phyloP scores from a whole-genome alignment of 2,797 vertebrate genomes.

The Nasua narica region DNA sequence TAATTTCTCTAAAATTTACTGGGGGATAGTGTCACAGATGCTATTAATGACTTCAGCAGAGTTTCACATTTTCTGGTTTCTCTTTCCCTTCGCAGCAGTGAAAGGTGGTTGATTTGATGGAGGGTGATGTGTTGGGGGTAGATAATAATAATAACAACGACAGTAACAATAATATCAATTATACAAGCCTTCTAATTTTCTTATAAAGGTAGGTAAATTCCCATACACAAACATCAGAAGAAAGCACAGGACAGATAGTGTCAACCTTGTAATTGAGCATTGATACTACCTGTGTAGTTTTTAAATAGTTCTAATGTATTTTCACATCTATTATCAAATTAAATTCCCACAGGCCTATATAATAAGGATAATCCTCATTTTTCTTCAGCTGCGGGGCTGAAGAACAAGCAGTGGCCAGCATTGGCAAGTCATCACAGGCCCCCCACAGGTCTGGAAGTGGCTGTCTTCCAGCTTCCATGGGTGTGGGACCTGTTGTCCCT shows the following conservation, averaged over 20 bases:
- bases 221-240: background rate
- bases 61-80: background rate
- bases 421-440: rapidly evolving
- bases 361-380: background rate
- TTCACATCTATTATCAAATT: background rate
- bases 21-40: background rate
- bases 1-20: background rate
- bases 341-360: background rate
- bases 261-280: background rate
- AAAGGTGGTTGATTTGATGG: background rate
- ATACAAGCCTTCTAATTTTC: background rate
- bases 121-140: background rate
- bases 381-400: background rate
- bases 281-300: background rate
- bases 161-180: background rate
- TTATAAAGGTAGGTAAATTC: background rate
- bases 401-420: background rate
- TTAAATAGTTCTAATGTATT: background rate
- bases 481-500: background rate
- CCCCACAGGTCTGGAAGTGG: background rate
- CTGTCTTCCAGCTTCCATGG: background rate
- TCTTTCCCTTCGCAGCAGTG: background rate
- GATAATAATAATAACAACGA: background rate
- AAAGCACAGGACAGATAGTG: background rate
- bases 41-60: background rate